phyloP scores from a whole-genome alignment of 2,888 invertebrate species.

The Mythimna loreyi region DNA sequence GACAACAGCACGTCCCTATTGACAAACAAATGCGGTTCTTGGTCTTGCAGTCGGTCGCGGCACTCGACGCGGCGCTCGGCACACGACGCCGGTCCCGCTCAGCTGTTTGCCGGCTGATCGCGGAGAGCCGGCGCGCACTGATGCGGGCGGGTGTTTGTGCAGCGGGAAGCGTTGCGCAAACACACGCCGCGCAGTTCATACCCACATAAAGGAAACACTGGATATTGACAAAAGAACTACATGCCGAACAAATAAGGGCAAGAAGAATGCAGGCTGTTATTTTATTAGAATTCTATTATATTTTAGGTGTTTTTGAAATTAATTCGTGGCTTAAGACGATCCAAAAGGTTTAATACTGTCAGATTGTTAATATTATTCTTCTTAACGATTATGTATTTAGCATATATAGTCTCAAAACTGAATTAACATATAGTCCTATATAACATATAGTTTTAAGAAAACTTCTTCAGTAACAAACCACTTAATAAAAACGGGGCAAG shows the following conservation, averaged over 20 bases:
- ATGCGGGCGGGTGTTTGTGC: conserved; percentile 22
- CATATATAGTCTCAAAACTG: neutral
- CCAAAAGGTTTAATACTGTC: too few relatives aligned
- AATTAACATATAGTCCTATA: neutral
- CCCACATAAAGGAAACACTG: neutral
- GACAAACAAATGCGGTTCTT: conserved; percentile 15
- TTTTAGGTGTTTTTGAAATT: too few relatives aligned
- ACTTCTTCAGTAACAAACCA: neutral
- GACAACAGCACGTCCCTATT: conserved; percentile 17
- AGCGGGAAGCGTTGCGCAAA: conserved; percentile 11
- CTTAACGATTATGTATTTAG: neutral
- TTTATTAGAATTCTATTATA: too few relatives aligned
- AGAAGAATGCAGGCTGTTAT: too few relatives aligned
- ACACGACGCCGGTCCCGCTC: conserved; percentile 13
- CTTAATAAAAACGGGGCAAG: neutral
- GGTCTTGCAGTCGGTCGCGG: neutral
- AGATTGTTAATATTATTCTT: too few relatives aligned
- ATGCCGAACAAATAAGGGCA: too few relatives aligned
- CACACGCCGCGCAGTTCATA: neutral
- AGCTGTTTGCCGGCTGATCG: conserved; percentile 19
- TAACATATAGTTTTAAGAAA: neutral
- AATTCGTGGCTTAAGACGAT: too few relatives aligned
- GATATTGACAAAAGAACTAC: conserved; percentile 2
- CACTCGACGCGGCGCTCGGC: conserved; percentile 2
- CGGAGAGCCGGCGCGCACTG: conserved; percentile 9